phyloP scores from a whole-genome alignment of 2,888 invertebrate genomes.

The Philhelius pedissequus region DNA sequence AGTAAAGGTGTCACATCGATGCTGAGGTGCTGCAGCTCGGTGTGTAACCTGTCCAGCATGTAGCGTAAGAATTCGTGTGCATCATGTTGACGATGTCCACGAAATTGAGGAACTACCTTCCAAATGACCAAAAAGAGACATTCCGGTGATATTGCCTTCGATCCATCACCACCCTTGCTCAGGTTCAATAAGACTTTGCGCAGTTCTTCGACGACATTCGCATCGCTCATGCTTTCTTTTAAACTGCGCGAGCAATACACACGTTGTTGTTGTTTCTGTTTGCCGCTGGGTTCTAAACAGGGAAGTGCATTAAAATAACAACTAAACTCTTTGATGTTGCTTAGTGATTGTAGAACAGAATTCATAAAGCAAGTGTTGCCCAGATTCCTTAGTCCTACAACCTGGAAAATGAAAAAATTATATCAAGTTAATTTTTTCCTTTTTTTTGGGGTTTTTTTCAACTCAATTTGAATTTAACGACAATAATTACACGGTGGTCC shows the following conservation, averaged over 20 bases:
- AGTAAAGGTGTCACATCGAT: slow-evolving; percentile 50
- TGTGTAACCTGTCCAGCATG: slow-evolving; percentile 88
- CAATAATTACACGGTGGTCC: no score
- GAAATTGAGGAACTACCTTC: slow-evolving; percentile 90
- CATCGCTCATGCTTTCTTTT: slow-evolving; percentile 84
- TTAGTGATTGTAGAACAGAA: slow-evolving; percentile 89
- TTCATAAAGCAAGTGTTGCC: slow-evolving; percentile 94
- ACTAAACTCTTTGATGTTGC: slow-evolving; percentile 91
- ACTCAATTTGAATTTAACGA: no score
- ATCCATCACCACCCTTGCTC: slow-evolving; percentile 83
- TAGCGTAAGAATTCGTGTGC: slow-evolving; percentile 92
- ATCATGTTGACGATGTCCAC: slow-evolving; percentile 92
- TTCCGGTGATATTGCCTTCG: slow-evolving; percentile 89
- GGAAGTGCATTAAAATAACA: slow-evolving; percentile 89
- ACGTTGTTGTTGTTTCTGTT: slow-evolving; percentile 75
- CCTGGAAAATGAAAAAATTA: slow-evolving; percentile 69
- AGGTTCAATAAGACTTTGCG: slow-evolving; percentile 87
- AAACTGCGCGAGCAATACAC: slow-evolving; percentile 83
- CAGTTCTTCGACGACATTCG: slow-evolving; percentile 88
- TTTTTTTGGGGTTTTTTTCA: neutral
- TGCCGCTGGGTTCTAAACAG: slow-evolving; percentile 81
- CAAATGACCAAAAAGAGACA: slow-evolving; percentile 90
- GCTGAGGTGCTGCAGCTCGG: slow-evolving; percentile 80
- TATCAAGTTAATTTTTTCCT: neutral
- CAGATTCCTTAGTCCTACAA: slow-evolving; percentile 88